Percentiles rank a stretch among this genome's conserved stretches.
Evolutionary conservation across 2,888 invertebrate species (phyloP).

Genomic region (Agrotis clavis): DNA sequence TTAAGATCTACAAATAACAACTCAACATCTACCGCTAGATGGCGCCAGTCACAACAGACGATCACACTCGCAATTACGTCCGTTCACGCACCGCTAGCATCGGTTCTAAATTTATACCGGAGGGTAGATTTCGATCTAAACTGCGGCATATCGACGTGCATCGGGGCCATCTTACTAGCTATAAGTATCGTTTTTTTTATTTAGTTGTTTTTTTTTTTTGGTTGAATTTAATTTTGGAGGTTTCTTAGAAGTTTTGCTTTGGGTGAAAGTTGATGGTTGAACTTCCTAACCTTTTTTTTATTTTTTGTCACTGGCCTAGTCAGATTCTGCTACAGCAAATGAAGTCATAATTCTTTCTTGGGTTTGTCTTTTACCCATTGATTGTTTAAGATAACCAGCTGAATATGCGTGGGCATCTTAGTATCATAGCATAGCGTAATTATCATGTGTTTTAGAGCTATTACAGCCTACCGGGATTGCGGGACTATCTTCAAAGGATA

Average conservation of each 20-base stretch:
- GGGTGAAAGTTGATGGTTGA: constrained; percentile 3
- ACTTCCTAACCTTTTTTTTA: not conserved
- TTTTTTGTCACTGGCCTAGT: not conserved
- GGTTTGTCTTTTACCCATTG: too few species aligned
- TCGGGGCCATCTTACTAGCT: constrained; percentile 64
- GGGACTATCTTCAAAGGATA: too few species aligned
- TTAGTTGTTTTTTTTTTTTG: constrained; percentile 35
- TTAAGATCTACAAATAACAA: constrained; percentile 21
- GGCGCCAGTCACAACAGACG: constrained; percentile 61
- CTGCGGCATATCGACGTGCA: constrained; percentile 75
- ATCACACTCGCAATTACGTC: constrained; percentile 64
- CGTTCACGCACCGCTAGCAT: constrained; percentile 80
- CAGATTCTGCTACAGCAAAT: not conserved
- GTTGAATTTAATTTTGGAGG: constrained; percentile 39
- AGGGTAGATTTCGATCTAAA: constrained; percentile 86
- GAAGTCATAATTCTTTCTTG: too few species aligned
- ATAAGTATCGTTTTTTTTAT: constrained; percentile 56
- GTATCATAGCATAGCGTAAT: too few species aligned
- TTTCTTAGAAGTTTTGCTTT: constrained; percentile 11
- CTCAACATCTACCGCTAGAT: constrained; percentile 64
- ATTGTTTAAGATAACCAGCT: too few species aligned
- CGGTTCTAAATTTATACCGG: constrained; percentile 76
- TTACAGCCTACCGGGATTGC: too few species aligned
- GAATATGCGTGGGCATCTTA: too few species aligned
- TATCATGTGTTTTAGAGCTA: too few species aligned